Base-by-base conservation (phyloP, 2,888 invertebrate genomes). In the Loripinus fragilis region DNA sequence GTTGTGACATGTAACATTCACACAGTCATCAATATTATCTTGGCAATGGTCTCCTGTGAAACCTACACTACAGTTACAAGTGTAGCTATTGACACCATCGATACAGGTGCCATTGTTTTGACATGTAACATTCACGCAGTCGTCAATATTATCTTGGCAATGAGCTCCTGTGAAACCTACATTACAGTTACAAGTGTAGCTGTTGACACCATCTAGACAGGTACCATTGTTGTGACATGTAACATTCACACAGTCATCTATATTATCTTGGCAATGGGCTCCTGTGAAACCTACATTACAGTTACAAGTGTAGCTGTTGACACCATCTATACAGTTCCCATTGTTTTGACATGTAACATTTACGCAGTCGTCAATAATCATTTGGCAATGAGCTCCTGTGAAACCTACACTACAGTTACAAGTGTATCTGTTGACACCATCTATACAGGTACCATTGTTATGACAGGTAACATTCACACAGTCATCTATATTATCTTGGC, bases 161-260 rank as follows among this genome's bases (percentile, higher is more conserved):
- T 50, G 38, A 10, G 50, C 50, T 15, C 84, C 84, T 25, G 75
- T 75, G 41, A 73, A 84, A 5, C 76, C 81, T 20, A 65, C n/a
- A 20, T 17, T 0, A 69, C 84, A 84, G 25, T 55, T 52, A 50
- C 84, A 84, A 25, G 25, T 52, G 25, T 52, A 52, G 12, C 5
- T 52, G 25, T 33, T 23, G 72, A 55, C 1, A 52, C 25, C 12
- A 15, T 52, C 52, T 15, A 75, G 3, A 55, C 83, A 83, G 0
- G 42, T 68, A 15, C 78, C 83, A 25, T 73, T 75, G 33, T 83
- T 75, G 30, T 65, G 48, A 74, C 81, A 83, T 1, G 66, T 76
- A 12, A 78, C 67, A 71, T 74, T 73, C n/a, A 50, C 33, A 71
- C 85, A 86, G 17, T 75, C 67, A 74, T 82, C 68, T 30, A 78